A percentile compares a stretch with the other conserved stretches of the same genome.
phyloP scores from a whole-genome alignment of 23 tunicate species.

The Diplosoma virens region DNA sequence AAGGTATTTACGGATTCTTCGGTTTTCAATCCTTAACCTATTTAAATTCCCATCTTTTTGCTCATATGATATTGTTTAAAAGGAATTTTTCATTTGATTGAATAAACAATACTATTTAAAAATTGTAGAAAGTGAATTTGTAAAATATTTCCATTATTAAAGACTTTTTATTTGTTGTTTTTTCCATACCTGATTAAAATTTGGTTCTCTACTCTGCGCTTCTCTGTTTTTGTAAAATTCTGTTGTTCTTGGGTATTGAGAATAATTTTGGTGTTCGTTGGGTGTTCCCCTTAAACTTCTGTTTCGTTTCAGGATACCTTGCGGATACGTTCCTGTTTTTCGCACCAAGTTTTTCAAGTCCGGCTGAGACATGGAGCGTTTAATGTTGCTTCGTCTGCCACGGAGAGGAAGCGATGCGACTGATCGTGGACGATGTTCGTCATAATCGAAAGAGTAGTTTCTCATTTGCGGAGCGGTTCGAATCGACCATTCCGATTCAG shows the following conservation, averaged over 20 bases:
- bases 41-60: too few species aligned
- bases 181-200: neutral
- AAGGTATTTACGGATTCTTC: too few species aligned
- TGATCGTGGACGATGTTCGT: slow-evolving; percentile 18
- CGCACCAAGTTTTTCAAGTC: slow-evolving; percentile 13
- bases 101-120: too few species aligned
- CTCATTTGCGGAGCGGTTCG: slow-evolving; percentile 73
- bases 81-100: too few species aligned
- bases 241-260: too few species aligned
- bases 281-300: neutral
- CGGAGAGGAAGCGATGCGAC: slow-evolving; percentile 53
- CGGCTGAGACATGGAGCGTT: slow-evolving; percentile 76
- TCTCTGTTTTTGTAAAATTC: too few species aligned
- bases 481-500: slow-evolving; percentile 76
- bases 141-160: too few species aligned
- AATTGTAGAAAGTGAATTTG: too few species aligned
- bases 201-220: too few species aligned
- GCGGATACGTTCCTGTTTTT: slow-evolving; percentile 67
- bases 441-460: neutral
- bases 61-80: too few species aligned
- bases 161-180: too few species aligned
- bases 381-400: slow-evolving; percentile 42
- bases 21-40: too few species aligned
- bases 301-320: slow-evolving; percentile 73
- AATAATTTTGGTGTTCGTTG: neutral